phyloP scores from a whole-genome alignment of 2,797 vertebrate species.

The Parauchenoglanis ngamensis region DNA sequence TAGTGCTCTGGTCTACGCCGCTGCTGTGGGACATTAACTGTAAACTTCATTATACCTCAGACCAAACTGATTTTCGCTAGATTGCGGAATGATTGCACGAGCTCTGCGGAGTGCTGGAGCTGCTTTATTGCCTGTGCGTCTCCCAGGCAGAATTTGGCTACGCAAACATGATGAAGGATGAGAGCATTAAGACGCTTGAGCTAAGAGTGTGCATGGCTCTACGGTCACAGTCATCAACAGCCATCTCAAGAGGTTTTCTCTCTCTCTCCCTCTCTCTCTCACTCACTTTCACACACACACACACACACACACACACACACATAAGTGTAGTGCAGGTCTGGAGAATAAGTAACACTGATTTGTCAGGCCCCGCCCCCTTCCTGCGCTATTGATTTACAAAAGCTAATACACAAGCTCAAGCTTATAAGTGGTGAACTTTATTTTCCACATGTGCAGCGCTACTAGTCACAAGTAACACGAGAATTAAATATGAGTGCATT shows the following conservation, averaged over 20 bases:
- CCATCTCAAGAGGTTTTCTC: slow-evolving; percentile 77
- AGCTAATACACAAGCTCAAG: not conserved
- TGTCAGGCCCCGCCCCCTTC: slow-evolving; percentile 14
- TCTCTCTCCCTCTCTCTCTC: slow-evolving; percentile 77
- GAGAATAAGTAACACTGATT: slow-evolving; percentile 44
- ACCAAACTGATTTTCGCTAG: slow-evolving; percentile 48
- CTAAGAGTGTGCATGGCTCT: slow-evolving; percentile 68
- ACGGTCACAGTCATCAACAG: slow-evolving; percentile 65
- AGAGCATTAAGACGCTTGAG: slow-evolving; percentile 58
- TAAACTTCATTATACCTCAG: slow-evolving; percentile 53
- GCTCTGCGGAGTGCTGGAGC: slow-evolving; percentile 56
- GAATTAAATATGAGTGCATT: not conserved
- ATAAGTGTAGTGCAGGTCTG: not conserved
- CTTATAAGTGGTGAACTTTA: not conserved
- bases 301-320: slow-evolving; percentile 19
- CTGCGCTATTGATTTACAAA: slow-evolving; percentile 81
- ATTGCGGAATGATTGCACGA: slow-evolving; percentile 52
- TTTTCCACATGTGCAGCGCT: not conserved
- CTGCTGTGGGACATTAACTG: slow-evolving; percentile 47
- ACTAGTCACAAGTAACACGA: not conserved
- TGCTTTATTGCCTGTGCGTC: slow-evolving; percentile 64
- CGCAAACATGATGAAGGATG: slow-evolving; percentile 63
- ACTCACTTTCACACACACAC: not conserved
- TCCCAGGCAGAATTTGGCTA: slow-evolving; percentile 60
- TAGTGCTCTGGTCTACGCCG: slow-evolving; percentile 1